phyloP scores from a whole-genome alignment of 2,888 invertebrate species.

The Tenthredo scrophulariae region DNA sequence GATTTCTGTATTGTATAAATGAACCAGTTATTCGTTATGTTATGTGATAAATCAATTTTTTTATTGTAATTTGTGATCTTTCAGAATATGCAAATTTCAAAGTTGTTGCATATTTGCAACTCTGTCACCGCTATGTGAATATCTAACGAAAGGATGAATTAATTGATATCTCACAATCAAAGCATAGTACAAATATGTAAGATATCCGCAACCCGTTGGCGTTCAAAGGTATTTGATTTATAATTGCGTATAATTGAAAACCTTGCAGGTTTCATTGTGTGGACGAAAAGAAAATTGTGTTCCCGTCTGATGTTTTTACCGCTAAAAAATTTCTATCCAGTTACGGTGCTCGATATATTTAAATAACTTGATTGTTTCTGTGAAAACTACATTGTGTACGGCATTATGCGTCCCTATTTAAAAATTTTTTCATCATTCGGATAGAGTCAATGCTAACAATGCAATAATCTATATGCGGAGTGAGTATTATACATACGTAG shows the following conservation, averaged over 20 bases:
- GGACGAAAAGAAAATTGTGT: not conserved
- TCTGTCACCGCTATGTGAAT: conserved; percentile 36
- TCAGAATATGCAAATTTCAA: conserved; percentile 30
- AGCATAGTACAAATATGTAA: conserved; percentile 54
- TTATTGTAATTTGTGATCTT: conserved; percentile 36
- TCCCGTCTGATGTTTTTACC: not conserved
- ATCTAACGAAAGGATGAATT: conserved; percentile 36
- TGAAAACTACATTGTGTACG: not conserved
- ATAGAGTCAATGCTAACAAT: conserved; percentile 38
- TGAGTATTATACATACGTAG: not conserved
- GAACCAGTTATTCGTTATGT: conserved; percentile 39
- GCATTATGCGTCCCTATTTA: not conserved
- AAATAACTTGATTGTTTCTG: conserved; percentile 9
- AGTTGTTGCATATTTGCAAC: conserved; percentile 33
- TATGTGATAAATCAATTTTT: conserved; percentile 25
- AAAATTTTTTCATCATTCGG: not conserved
- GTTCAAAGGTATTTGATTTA: conserved; percentile 11
- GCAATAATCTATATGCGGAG: conserved; percentile 8
- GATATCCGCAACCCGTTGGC: conserved; percentile 27
- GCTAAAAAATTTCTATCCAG: not conserved
- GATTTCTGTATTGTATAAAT: conserved; percentile 36
- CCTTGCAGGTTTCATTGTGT: not conserved
- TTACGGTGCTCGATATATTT: not conserved
- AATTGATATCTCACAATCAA: conserved; percentile 46
- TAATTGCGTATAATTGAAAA: not conserved